A percentile compares a stretch with the other conserved stretches of the same genome.
Conservation (phyloP, 2,113 vertebrate genomes). For the Sakesphorus luctuosus region DNA sequence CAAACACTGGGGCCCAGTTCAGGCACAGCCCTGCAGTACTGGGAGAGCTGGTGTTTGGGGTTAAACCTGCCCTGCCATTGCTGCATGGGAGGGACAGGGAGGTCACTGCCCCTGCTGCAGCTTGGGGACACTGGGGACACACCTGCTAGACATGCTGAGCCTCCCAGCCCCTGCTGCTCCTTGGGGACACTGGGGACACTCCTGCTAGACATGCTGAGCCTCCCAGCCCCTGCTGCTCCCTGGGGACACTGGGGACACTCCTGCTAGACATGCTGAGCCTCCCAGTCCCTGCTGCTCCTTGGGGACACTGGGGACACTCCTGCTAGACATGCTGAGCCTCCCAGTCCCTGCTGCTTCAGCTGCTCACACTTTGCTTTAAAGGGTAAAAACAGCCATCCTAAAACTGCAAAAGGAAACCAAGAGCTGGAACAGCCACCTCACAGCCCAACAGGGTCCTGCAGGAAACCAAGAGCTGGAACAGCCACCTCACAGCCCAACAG, state of each 20-base stretch:
- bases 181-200: too few relatives aligned
- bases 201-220: too few relatives aligned
- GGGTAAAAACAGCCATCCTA: not conserved
- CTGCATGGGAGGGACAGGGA: not conserved
- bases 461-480: too few relatives aligned
- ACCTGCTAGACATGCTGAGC: not conserved
- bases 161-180: not conserved
- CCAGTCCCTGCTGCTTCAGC: not conserved
- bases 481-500: too few relatives aligned
- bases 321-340: not conserved
- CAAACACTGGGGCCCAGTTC: not conserved
- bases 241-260: too few relatives aligned
- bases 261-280: too few relatives aligned
- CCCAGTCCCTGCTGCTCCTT: too few relatives aligned
- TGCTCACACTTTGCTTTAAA: not conserved
- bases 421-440: not conserved
- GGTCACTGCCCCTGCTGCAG: not conserved
- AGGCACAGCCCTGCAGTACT: not conserved
- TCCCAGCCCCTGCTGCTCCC: too few relatives aligned
- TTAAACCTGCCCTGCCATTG: not conserved
- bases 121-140: not conserved
- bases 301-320: fast-evolving
- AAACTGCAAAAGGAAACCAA: not conserved
- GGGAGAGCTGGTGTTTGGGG: not conserved
- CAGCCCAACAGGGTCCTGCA: too few relatives aligned